A percentile compares a stretch with the other conserved stretches of the same genome.
These are phyloP conservation scores for Mellilla xanthometata DNA, from an alignment of 2,888 invertebrate genomes.

Conservation along the genomic window DNA sequence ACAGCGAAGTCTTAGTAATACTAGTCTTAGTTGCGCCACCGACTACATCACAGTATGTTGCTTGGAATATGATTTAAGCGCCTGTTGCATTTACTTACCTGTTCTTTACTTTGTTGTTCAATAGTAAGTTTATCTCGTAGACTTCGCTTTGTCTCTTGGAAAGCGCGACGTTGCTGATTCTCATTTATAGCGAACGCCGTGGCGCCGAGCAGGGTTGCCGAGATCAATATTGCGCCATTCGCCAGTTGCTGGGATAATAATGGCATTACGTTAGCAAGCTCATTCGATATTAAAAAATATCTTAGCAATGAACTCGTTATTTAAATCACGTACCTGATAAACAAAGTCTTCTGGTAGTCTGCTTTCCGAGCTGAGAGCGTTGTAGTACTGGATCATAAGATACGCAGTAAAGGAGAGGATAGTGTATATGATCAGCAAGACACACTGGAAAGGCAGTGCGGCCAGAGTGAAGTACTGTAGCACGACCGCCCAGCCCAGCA, in stretches of 20 bases:
- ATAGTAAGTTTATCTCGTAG: conserved; percentile 95
- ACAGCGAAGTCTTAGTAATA: too few species aligned
- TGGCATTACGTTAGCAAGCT: conserved; percentile 7
- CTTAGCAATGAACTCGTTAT: background rate
- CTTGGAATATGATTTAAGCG: background rate
- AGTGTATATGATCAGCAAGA: conserved; percentile 58
- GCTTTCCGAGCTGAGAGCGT: conserved; percentile 55
- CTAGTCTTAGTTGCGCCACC: too few species aligned
- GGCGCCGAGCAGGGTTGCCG: conserved; percentile 88
- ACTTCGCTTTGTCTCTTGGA: conserved; percentile 94
- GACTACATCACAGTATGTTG: too few species aligned
- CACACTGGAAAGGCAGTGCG: conserved; percentile 85
- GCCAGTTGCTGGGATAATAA: conserved; percentile 84
- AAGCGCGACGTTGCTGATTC: conserved; percentile 93
- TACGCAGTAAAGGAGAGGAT: conserved; percentile 53
- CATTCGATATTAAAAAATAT: background rate
- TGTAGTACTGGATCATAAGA: conserved; percentile 63
- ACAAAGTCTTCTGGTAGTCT: conserved; percentile 60
- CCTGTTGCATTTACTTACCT: conserved; percentile 83
- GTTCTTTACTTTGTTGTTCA: conserved; percentile 96
- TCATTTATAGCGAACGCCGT: conserved; percentile 87
- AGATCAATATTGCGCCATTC: conserved; percentile 86
- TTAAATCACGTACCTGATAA: conserved; percentile 52
- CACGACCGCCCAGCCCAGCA: conserved; percentile 89
- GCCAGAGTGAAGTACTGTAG: conserved; percentile 89